These are phyloP conservation scores for Andrena fulva DNA, from an alignment of 2,888 invertebrate species.

Conservation along the genomic window DNA sequence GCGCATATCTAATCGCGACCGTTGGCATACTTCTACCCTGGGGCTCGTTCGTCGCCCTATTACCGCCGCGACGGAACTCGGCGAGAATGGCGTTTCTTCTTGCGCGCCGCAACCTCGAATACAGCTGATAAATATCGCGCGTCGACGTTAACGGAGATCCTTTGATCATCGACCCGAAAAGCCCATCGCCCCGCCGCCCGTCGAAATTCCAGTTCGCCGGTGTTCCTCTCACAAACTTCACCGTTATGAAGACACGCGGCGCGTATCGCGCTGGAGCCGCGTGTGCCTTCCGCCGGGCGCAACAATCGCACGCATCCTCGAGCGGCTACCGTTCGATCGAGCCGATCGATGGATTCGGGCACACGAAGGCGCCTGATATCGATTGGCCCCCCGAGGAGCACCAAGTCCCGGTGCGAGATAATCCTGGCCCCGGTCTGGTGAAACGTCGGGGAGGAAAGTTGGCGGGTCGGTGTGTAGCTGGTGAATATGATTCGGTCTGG, in stretches of 20 bases:
- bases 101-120: background rate
- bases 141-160: background rate
- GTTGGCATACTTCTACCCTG: background rate
- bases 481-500: slow-evolving; percentile 48
- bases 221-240: background rate
- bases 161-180: background rate
- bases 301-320: background rate
- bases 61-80: background rate
- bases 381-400: too few species aligned
- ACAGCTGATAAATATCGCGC: background rate
- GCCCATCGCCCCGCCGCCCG: background rate
- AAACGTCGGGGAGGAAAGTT: slow-evolving; percentile 9
- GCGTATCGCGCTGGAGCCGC: background rate
- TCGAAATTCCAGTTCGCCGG: slow-evolving; percentile 2
- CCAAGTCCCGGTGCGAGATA: background rate
- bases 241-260: slow-evolving; percentile 1
- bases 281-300: background rate
- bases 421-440: background rate
- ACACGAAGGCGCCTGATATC: background rate
- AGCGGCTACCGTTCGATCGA: slow-evolving; percentile 13
- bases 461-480: background rate
- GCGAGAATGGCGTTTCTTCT: background rate
- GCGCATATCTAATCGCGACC: background rate
- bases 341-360: background rate
- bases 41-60: background rate